phyloP scores from a whole-genome alignment of 1,140 invertebrate genomes.

The Nylanderia fulva region DNA sequence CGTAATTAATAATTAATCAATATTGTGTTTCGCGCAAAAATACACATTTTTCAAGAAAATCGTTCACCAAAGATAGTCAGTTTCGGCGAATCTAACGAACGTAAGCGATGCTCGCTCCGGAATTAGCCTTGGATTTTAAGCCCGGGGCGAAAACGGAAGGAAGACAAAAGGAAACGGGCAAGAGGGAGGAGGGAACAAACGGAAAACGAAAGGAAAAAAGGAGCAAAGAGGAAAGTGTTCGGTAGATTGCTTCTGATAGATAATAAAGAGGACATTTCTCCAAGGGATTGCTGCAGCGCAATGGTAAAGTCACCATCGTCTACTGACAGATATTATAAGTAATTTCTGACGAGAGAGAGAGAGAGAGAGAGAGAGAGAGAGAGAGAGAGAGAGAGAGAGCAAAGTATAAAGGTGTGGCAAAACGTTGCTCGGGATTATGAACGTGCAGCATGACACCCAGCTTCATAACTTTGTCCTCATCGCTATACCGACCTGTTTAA shows the following conservation, averaged over 20 bases:
- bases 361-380: slow-evolving; percentile 51
- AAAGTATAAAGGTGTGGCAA: slow-evolving; percentile 39
- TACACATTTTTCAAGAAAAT: background rate
- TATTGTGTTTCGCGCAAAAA: background rate
- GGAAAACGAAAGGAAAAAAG: slow-evolving; percentile 32
- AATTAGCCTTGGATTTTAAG: slow-evolving; percentile 55
- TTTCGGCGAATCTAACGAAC: slow-evolving; percentile 34
- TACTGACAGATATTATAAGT: slow-evolving; percentile 78
- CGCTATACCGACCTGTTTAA: slow-evolving; percentile 48
- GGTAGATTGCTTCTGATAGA: slow-evolving; percentile 79
- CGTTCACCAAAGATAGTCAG: background rate
- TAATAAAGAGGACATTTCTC: slow-evolving; percentile 80
- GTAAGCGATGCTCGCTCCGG: slow-evolving; percentile 17
- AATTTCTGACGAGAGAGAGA: slow-evolving; percentile 71
- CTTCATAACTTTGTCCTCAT: slow-evolving; percentile 70
- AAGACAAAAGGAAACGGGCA: background rate
- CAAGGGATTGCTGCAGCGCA: slow-evolving; percentile 70
- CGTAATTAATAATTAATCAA: background rate
- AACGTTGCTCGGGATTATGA: slow-evolving; percentile 73
- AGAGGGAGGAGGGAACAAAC: background rate
- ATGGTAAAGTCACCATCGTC: slow-evolving; percentile 62
- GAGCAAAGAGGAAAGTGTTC: slow-evolving; percentile 61
- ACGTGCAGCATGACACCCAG: slow-evolving; percentile 73
- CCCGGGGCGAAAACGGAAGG: slow-evolving; percentile 23
- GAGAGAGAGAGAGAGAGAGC: slow-evolving; percentile 42